Base-by-base conservation (phyloP, 2,888 invertebrate genomes). In the Drosophila nr. medialis region DNA sequence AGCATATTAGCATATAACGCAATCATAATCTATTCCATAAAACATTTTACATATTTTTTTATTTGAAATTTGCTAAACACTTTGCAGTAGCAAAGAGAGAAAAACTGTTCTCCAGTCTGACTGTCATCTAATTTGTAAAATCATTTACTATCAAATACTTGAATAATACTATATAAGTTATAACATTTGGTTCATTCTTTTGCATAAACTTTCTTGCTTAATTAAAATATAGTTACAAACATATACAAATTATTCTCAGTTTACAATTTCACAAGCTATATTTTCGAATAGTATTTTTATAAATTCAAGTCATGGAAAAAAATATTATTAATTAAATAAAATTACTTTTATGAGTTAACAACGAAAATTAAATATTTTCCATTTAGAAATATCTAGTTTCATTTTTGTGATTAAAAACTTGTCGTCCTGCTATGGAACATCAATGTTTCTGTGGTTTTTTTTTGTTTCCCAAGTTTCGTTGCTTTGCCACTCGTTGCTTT, bases 1-100 rank as follows among this genome's bases (percentile, higher is more conserved):
- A 34, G 78, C 42, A 59, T 50, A 67, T 75, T 42, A 58, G 79
- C 60, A 21, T 8, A 7, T 4, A 45, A 2, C 2, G 45, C 24
- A 24, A 45, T 45, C 8, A 24, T 15, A 15, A 15, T 0, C 7
- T 4, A 21, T 21, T n/a, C 42, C 42, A n/a, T 1, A 21, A 11
- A 42, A 21, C 21, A 24, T 38, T 8, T 45, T 4, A 24, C 8
- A 24, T 4, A 8, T 8, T 24, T 34, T 34, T 24, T 3, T 13
- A 8, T n/a, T 29, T 30, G 1, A 21, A 51, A 36, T 45, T 45
- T 45, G 13, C 7, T 6, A 13, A 13, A 15, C 21, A 7, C 15
- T 21, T 45, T 45, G 45, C 3, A 45, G 42, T 13, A 7, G 6
- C 3, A 6, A 2, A 13, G 6, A 42, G 21, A 11, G 34, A 8